Evolutionary conservation across 2,797 vertebrate genomes (phyloP), one percentile per base, ranked within the genome.

Genomic region (Alfaro cultratus): DNA sequence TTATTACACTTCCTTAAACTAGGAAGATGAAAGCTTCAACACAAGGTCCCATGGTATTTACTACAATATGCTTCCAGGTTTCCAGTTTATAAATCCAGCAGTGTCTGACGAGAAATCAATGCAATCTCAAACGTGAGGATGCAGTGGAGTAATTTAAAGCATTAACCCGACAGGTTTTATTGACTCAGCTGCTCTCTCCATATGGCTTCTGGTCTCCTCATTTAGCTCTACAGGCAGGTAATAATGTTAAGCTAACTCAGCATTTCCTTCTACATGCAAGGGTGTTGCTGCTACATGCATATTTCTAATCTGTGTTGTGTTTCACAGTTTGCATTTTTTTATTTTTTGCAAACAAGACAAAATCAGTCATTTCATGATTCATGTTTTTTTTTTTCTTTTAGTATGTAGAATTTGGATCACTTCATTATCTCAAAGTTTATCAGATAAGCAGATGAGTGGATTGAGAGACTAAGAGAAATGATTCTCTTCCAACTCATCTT

Each of bases 121-220:
- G 36, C 45, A 31, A 79, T 80, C 64, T 77, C 46, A 71, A 53
- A 70, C 45, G 70, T 8, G 23, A 76, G 36, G 53, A 78, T 75
- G 39, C 49, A 83, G 45, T 3, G 41, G 53, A 83, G 76, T 76
- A 73, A 78, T 81, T 74, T 9, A 73, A 79, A 53, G 74, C 81
- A 31, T 67, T 77, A 64, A 84, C 55, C 57, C 55, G 74, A 62
- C 47, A n/a, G 71, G 31, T 76, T 23, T 78, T 70, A 85, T 70
- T 71, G 76, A 82, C 45, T 47, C 7, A 26, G 64, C 72, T 4
- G 23, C 36, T 36, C 34, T 62, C 16, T 72, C 71, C 80, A 80
- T 71, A 55, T 57, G 68, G n/a, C 78, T 74, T 74, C 64, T 78
- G 76, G 74, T 85, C 82, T 75, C 45, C 72, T 81, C 78, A 73